These are phyloP conservation scores for Aethes cnicana DNA, from an alignment of 2,888 invertebrate genomes.

Conservation along the genomic window DNA sequence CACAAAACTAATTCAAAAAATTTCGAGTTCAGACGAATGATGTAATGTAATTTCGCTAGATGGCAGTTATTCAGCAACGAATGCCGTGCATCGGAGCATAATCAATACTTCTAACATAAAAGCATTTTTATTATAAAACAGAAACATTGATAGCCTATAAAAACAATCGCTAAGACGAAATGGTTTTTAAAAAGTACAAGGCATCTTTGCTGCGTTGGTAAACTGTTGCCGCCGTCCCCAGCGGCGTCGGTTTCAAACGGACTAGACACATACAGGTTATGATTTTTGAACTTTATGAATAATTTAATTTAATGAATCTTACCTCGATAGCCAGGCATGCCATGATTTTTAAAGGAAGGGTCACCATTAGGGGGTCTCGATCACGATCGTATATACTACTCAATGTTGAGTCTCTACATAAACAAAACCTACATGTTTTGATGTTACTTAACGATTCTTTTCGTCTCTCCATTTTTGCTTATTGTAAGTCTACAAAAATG, in stretches of 20 bases:
- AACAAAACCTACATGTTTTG: slow-evolving; percentile 89
- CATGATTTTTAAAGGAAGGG: slow-evolving; percentile 88
- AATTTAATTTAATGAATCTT: slow-evolving; percentile 46
- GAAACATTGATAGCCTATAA: not conserved
- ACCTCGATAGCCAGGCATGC: slow-evolving; percentile 90
- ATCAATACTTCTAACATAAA: slow-evolving; percentile 19
- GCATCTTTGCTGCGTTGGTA: slow-evolving; percentile 32
- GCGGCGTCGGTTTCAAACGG: not conserved
- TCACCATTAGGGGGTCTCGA: slow-evolving; percentile 81
- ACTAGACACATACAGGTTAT: not conserved
- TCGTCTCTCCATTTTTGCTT: slow-evolving; percentile 81
- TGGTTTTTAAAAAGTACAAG: slow-evolving; percentile 10
- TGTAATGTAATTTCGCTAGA: slow-evolving; percentile 28
- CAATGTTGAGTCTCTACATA: slow-evolving; percentile 84
- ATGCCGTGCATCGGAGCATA: not conserved
- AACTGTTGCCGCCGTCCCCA: not conserved
- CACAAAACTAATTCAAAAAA: too few species aligned
- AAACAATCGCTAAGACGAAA: not conserved
- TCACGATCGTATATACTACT: slow-evolving; percentile 85
- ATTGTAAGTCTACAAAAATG: too few species aligned
- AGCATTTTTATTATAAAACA: not conserved
- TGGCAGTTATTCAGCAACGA: slow-evolving; percentile 16
- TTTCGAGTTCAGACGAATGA: too few species aligned
- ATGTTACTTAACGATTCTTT: slow-evolving; percentile 83
- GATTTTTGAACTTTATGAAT: too few species aligned